Evolutionary conservation across 2,888 invertebrate species (phyloP), one percentile per base, ranked within the genome.

Genomic region (Pardosa pseudoannulata): DNA sequence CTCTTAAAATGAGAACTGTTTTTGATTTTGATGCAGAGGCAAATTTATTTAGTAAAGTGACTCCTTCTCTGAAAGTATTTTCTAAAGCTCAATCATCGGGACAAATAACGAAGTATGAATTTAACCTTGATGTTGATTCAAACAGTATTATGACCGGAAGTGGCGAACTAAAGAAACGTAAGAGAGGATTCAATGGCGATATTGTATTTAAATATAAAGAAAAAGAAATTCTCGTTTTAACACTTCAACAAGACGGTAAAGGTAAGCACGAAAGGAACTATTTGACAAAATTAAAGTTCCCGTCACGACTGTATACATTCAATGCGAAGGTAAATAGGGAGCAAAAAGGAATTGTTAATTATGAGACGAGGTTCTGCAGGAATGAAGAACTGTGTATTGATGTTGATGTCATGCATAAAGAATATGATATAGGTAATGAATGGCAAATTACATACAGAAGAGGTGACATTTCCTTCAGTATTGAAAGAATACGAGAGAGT

Each of bases 131-230:
- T 13, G 65, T 80, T 2, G 82, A 87, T 64, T 79, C 76, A 0
- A 39, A 29, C 7, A 64, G 67, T 13, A 19, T 87, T 0, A 64
- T 79, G 28, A 71, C 78, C 11, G 82, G 78, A 11, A 79, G 31
- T 29, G 81, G 81, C 0, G 81, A 82, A 32, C 1, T 78, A 27
- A 82, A 78, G 32, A 87, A 82, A 32, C 39, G 79, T 1, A 81
- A 71, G 19, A 87, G 74, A n/a, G 81, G 87, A 36, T 78, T 82
- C 32, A 87, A 64, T 32, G 70, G 74, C 9, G 80, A 87, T 11
- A 46, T 81, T 27, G 36, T 50, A 27, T 82, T 87, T 31, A 87
- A 81, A 19, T 87, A 87, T 62, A 75, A 67, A 62, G 81, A 73
- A 0, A 79, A 73, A 27, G 87, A 87, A 23, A 31, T 87, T 9